A percentile compares a stretch with the other conserved stretches of the same genome.
phyloP scores from a whole-genome alignment of 35 echinoderm and acorn worm species.

The Lytechinus variegatus region DNA sequence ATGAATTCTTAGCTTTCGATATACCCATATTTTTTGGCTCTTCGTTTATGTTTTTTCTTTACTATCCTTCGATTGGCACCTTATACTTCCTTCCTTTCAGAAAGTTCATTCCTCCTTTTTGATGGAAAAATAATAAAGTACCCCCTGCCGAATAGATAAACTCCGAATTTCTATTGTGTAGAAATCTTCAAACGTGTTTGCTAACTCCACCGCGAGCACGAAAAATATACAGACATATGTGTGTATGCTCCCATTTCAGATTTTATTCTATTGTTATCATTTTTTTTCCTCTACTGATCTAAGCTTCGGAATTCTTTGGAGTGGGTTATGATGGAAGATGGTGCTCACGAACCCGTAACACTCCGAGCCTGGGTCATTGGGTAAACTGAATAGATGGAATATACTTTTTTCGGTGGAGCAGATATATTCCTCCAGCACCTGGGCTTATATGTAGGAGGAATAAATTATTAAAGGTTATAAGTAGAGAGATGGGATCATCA shows the following conservation, averaged over 20 bases:
- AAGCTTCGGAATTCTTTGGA: neutral
- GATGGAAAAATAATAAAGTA: conserved; percentile 33
- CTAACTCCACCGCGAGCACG: neutral
- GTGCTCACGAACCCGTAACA: neutral
- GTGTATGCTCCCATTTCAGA: conserved; percentile 31
- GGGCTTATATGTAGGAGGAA: neutral
- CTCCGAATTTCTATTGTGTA: neutral
- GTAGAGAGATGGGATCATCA: neutral
- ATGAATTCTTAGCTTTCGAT: neutral
- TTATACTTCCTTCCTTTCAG: conserved; percentile 11
- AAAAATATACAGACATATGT: conserved; percentile 42
- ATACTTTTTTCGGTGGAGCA: neutral
- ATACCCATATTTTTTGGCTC: neutral
- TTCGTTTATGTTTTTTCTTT: neutral
- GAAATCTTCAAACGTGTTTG: conserved; percentile 33
- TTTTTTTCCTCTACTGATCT: conserved; percentile 11
- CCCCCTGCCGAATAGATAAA: conserved; percentile 44
- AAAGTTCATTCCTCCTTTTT: conserved; percentile 29
- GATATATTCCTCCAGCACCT: neutral
- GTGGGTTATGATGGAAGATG: neutral
- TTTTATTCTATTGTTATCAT: neutral
- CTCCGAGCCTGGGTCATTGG: conserved; percentile 7
- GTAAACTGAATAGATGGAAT: neutral
- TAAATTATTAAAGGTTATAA: neutral
- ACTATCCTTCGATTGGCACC: neutral